Percentiles rank a stretch among this genome's conserved stretches.
phyloP scores from a whole-genome alignment of 2,113 vertebrate genomes.

The Macaca nemestrina region DNA sequence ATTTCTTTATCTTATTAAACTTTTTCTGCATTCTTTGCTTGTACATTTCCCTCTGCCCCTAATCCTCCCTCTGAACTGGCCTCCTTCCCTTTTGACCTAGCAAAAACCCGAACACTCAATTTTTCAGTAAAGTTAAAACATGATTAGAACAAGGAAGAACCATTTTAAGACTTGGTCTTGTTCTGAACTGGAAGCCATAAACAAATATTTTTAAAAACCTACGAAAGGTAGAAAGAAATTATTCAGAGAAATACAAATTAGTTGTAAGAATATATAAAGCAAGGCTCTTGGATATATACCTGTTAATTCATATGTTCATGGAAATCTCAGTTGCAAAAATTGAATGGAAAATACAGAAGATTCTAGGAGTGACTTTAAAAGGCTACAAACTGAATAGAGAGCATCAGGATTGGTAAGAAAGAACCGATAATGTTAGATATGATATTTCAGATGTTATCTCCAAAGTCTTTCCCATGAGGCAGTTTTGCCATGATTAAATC shows the following conservation, averaged over 20 bases:
- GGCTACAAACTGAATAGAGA: background rate
- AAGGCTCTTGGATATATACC: background rate
- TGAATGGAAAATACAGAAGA: background rate
- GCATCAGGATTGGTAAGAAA: background rate
- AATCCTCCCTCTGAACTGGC: background rate
- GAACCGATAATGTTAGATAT: background rate
- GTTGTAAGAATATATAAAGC: background rate
- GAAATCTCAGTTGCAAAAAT: background rate
- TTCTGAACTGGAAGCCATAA: background rate
- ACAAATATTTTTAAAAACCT: constrained; percentile 21
- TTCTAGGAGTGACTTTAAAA: background rate
- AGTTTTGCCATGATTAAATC: background rate
- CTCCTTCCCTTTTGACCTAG: background rate
- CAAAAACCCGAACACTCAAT: background rate
- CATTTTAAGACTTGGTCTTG: background rate
- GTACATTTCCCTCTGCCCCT: background rate
- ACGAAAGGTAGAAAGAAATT: background rate
- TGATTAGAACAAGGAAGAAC: background rate
- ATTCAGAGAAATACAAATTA: background rate
- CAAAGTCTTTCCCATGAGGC: background rate
- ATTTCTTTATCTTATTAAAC: background rate
- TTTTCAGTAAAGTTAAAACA: background rate
- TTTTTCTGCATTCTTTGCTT: background rate
- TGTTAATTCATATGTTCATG: background rate
- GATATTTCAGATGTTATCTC: background rate